A percentile compares a stretch with the other conserved stretches of the same genome.
Evolutionary conservation across 1,140 invertebrate genomes (phyloP).

Genomic region (Littorina saxatilis): DNA sequence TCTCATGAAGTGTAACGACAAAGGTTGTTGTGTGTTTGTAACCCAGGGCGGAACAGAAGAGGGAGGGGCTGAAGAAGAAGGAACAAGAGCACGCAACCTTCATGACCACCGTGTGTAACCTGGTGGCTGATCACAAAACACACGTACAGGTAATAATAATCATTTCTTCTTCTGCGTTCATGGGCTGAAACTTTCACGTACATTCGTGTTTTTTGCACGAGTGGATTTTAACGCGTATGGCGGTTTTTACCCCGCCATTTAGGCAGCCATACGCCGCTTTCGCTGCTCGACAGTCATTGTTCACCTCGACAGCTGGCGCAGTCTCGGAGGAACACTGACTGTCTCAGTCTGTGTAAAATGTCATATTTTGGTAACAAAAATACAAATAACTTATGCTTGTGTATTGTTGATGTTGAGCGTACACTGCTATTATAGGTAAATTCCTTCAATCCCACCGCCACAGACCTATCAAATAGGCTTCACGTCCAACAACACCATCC

Average conservation of each 20-base stretch:
- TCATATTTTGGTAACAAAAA: background rate
- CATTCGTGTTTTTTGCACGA: no score
- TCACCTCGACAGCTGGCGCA: no score
- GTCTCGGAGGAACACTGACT: background rate
- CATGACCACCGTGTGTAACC: background rate
- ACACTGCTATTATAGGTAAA: background rate
- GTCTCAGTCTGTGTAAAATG: no score
- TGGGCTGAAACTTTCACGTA: no score
- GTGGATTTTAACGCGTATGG: no score
- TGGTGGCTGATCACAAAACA: conserved; percentile 7
- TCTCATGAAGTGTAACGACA: no score
- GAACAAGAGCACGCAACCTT: conserved; percentile 18
- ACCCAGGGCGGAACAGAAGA: conserved; percentile 2
- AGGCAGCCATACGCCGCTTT: no score
- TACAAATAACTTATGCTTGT: background rate
- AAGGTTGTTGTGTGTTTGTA: no score
- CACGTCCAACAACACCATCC: no score
- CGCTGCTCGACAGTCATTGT: background rate
- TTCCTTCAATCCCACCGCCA: background rate
- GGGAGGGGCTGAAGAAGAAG: background rate
- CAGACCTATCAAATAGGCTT: background rate
- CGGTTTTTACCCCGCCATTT: no score
- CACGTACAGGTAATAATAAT: conserved; percentile 18
- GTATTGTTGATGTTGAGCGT: background rate
- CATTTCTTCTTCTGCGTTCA: no score